These are phyloP conservation scores for Agraylea sexmaculata DNA, from an alignment of 1,140 invertebrate genomes.

Conservation along the genomic window DNA sequence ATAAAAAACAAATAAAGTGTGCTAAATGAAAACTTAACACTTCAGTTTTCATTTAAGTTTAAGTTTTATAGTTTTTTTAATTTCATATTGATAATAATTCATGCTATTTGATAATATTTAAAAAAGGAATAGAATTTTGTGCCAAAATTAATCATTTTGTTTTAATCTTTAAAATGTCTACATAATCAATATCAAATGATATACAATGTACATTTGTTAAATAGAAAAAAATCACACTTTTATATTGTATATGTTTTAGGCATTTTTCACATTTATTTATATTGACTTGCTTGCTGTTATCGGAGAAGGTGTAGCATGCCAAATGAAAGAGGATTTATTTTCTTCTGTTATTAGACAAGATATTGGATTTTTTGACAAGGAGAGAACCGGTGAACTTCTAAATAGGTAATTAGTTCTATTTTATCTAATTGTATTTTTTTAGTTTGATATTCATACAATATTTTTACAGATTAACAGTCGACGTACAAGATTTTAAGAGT, in stretches of 20 bases:
- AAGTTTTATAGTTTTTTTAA: neutral
- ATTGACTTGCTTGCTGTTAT: conserved; percentile 75
- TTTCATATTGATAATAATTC: neutral
- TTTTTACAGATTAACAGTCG: conserved; percentile 64
- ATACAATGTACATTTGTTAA: too few species aligned
- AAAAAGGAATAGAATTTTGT: neutral
- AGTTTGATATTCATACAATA: conserved; percentile 10
- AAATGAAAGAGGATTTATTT: conserved; percentile 74
- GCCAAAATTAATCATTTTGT: neutral
- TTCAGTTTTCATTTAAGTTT: neutral
- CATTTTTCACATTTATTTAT: conserved; percentile 77
- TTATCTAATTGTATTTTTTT: conserved; percentile 5
- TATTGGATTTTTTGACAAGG: conserved; percentile 81
- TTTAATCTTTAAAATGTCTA: conserved; percentile 1
- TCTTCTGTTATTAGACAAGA: conserved; percentile 75
- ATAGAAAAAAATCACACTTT: too few species aligned
- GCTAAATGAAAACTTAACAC: neutral
- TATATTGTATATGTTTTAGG: conserved; percentile 50
- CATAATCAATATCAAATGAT: too few species aligned
- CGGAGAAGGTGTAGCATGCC: conserved; percentile 73
- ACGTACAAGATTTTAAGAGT: conserved; percentile 95
- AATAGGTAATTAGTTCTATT: conserved; percentile 48
- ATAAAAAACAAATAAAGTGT: neutral
- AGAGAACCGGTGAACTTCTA: conserved; percentile 82
- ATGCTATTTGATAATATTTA: neutral